These are phyloP conservation scores for Drosophila anomalata DNA, from an alignment of 2,888 invertebrate species.

Conservation along the genomic window DNA sequence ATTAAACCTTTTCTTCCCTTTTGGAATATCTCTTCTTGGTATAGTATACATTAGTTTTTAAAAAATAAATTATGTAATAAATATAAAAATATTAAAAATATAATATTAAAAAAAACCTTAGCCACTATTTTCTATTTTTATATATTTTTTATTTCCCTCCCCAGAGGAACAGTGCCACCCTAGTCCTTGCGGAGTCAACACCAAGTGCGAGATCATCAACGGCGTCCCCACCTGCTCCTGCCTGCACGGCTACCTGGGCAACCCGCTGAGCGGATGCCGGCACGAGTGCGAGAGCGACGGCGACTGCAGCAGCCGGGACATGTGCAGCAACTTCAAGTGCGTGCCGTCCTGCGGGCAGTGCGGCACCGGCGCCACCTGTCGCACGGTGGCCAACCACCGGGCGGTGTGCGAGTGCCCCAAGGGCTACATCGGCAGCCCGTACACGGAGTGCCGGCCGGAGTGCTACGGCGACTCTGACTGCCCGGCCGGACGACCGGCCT, in stretches of 20 bases:
- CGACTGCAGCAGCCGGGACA: constrained; percentile 89
- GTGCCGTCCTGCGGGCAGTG: constrained; percentile 91
- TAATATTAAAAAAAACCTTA: too few relatives aligned
- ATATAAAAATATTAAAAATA: too few relatives aligned
- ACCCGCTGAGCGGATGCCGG: constrained; percentile 90
- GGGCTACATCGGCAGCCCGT: constrained; percentile 92
- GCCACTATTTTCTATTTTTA: neutral
- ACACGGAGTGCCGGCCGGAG: constrained; percentile 90
- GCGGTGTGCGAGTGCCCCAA: constrained; percentile 92
- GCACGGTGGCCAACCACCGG: constrained; percentile 89
- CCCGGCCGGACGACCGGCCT: constrained; percentile 90
- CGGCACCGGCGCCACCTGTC: constrained; percentile 91
- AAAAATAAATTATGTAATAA: too few relatives aligned
- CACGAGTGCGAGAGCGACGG: constrained; percentile 92
- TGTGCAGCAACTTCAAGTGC: constrained; percentile 90
- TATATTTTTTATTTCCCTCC: neutral
- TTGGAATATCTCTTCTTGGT: too few relatives aligned
- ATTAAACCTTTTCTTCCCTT: too few relatives aligned
- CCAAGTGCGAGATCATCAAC: constrained; percentile 91
- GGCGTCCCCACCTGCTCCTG: constrained; percentile 92
- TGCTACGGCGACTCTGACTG: constrained; percentile 92
- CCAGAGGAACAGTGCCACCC: constrained; percentile 93
- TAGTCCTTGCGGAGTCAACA: constrained; percentile 92
- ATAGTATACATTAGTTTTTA: too few relatives aligned
- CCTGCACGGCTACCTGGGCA: constrained; percentile 90